Conservation (phyloP, 1,140 invertebrate species). For the Mylabris phalerata region DNA sequence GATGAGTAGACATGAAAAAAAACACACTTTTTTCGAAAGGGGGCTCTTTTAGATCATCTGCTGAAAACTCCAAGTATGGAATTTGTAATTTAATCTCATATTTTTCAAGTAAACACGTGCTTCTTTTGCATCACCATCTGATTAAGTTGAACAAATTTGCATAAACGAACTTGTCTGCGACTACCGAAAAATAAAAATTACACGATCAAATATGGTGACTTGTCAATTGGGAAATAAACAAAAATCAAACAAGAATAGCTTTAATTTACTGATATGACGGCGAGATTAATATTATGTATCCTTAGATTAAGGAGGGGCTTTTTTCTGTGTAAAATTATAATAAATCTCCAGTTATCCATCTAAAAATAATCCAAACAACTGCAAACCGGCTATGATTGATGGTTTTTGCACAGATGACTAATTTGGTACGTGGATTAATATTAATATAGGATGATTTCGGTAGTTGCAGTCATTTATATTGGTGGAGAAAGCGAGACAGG, state of each 20-base stretch:
- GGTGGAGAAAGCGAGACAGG: too few relatives aligned
- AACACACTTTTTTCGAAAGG: neutral
- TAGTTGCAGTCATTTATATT: slow-evolving; percentile 19
- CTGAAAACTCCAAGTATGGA: slow-evolving; percentile 9
- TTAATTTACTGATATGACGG: too few relatives aligned
- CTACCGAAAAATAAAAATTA: too few relatives aligned
- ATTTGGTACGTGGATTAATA: slow-evolving; percentile 14
- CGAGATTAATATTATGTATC: too few relatives aligned
- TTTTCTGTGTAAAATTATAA: too few relatives aligned
- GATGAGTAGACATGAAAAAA: too few relatives aligned
- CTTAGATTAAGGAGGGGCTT: too few relatives aligned
- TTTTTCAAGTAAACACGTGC: slow-evolving; percentile 15
- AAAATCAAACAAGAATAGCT: too few relatives aligned
- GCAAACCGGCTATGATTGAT: slow-evolving; percentile 5
- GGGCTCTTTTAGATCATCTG: neutral
- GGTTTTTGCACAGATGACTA: slow-evolving; percentile 15
- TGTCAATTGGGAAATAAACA: slow-evolving; percentile 7
- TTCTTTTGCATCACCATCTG: slow-evolving; percentile 10
- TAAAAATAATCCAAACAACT: slow-evolving; percentile 14
- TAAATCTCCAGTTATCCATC: neutral
- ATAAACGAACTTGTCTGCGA: too few relatives aligned
- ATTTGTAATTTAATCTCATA: slow-evolving; percentile 14
- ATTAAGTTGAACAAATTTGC: neutral
- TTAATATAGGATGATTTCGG: slow-evolving; percentile 14
- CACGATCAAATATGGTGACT: slow-evolving; percentile 11